These are phyloP conservation scores for Drosophila trichaetosa DNA, from an alignment of 2,888 invertebrate genomes.

Conservation along the genomic window DNA sequence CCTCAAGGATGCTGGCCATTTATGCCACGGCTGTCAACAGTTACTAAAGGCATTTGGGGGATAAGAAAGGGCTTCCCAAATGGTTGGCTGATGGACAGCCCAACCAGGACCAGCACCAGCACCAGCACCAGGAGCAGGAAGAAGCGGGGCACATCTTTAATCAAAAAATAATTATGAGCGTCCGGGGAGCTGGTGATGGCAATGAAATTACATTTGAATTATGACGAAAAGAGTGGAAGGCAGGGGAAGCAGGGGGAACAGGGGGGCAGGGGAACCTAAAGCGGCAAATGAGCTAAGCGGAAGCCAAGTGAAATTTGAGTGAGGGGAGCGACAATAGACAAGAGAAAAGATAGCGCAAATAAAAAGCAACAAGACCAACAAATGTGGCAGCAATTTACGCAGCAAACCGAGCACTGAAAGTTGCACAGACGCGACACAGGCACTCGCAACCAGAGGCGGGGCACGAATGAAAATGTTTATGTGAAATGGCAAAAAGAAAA, in stretches of 20 bases:
- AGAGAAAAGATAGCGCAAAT: slow-evolving; percentile 47
- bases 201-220: slow-evolving; percentile 79
- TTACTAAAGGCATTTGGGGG: slow-evolving; percentile 21
- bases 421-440: slow-evolving; percentile 44
- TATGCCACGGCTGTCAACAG: slow-evolving; percentile 29
- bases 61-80: slow-evolving; percentile 33
- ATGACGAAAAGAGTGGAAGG: slow-evolving; percentile 47
- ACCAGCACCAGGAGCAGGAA: not conserved
- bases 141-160: slow-evolving; percentile 64
- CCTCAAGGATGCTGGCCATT: slow-evolving; percentile 26
- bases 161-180: slow-evolving; percentile 82
- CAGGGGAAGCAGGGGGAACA: not conserved
- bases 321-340: slow-evolving; percentile 23
- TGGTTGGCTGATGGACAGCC: slow-evolving; percentile 22
- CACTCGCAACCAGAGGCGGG: slow-evolving; percentile 19
- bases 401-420: slow-evolving; percentile 69
- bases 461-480: slow-evolving; percentile 64
- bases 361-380: slow-evolving; percentile 40
- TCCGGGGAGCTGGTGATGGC: slow-evolving; percentile 62
- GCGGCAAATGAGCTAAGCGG: slow-evolving; percentile 76
- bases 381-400: slow-evolving; percentile 66
- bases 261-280: slow-evolving; percentile 3
- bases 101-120: not conserved
- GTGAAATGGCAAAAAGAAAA: slow-evolving; percentile 38
- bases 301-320: slow-evolving; percentile 71